A percentile compares a stretch with the other conserved stretches of the same genome.
Conservation (phyloP, 2,797 vertebrate species). For the Mustela erminea region DNA sequence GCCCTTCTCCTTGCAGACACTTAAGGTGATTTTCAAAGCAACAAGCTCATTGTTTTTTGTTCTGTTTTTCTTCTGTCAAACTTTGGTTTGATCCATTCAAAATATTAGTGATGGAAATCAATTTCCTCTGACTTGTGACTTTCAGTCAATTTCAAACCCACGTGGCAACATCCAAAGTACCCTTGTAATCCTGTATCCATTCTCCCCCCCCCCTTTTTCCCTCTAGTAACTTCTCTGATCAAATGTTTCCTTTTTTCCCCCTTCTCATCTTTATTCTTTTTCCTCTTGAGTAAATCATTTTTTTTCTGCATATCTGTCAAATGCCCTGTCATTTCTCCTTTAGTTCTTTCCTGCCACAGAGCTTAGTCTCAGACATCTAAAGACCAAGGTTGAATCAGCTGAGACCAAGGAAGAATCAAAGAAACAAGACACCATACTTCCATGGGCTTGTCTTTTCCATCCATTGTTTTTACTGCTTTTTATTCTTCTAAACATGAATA, state of each 20-base stretch:
- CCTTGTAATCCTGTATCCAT: background rate
- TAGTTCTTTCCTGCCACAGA: constrained; percentile 23
- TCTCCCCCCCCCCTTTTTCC: fast-evolving
- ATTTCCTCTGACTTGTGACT: background rate
- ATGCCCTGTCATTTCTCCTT: constrained; percentile 27
- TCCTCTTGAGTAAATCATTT: background rate
- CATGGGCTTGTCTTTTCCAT: constrained; percentile 35
- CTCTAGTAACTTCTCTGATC: background rate
- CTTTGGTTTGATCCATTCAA: constrained; percentile 21
- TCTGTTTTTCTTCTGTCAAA: background rate
- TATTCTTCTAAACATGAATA: background rate
- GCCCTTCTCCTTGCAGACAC: background rate
- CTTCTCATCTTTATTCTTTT: constrained; percentile 37
- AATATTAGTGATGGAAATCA: constrained; percentile 56
- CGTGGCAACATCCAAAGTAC: background rate
- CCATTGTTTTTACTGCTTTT: constrained; percentile 21
- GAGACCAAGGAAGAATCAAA: constrained; percentile 61
- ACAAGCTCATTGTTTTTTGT: background rate
- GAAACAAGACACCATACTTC: constrained; percentile 50
- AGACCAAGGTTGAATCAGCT: constrained; percentile 3
- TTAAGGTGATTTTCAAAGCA: background rate
- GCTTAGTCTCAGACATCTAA: constrained; percentile 24
- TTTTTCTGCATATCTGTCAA: constrained; percentile 41
- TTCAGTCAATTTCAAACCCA: constrained; percentile 63
- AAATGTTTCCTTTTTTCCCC: background rate